Evolutionary conservation across 2,888 invertebrate species (phyloP), one percentile per base, ranked within the genome.

Genomic region (Dinocampus coccinellae): DNA sequence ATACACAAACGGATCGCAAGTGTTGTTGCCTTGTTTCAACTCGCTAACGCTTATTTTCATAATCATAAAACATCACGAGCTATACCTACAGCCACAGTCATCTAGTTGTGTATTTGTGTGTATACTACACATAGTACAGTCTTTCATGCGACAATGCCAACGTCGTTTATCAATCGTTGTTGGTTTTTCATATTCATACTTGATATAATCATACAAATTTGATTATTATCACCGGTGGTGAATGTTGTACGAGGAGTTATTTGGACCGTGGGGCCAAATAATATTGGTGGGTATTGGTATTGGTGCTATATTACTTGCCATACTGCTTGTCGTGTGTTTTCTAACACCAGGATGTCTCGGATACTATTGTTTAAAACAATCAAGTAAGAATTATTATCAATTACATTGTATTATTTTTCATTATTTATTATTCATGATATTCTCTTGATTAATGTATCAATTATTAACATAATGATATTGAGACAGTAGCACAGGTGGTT

Each of bases 331-430:
- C 71, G 83, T 85, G 42, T 88, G 88, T 76, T 87, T 87, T 61
- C 80, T 88, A 53, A 84, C 80, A 13, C 88, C 88, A 22, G 86
- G 88, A 71, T 88, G 88, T 73, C 84, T 86, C 75, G 84, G 85
- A 24, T 87, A 88, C 80, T 80, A 86, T 71, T 87, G 85, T 76
- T 78, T 83, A 74, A 81, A 77, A 72, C 81, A 79, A 73, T 80
- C 77, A 80, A 83, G 87, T 87, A 83, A 87, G 84, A 72, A 55
- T 52, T 2, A 26, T 63, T 36, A 29, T 4, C 36, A 42, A 55
- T 66, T 2, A 63, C 42, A 16, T 60, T 29, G 34, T 36, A 16
- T 47, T 61, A 70, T 63, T n/a, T n/a, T n/a, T n/a, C n/a, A n/a
- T n/a, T n/a, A n/a, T n/a, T n/a, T n/a, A n/a, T n/a, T n/a, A n/a